A percentile compares a stretch with the other conserved stretches of the same genome.
Conservation (phyloP, 2,113 vertebrate genomes). For the Aptenodytes patagonicus region DNA sequence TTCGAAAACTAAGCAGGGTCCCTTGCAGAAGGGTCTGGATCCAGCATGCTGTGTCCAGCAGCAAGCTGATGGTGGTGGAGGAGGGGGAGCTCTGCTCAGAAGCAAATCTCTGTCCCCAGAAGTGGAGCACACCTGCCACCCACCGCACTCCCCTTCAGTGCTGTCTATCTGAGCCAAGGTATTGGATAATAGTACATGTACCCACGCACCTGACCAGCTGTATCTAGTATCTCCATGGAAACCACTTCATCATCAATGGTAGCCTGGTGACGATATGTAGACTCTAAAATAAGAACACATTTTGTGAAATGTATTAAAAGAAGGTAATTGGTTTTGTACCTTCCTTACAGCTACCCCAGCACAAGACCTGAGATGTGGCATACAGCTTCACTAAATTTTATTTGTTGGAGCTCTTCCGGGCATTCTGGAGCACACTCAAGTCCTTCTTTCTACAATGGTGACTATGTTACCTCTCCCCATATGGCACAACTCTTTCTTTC, state of each 20-base stretch:
- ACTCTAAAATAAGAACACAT: conserved; percentile 78
- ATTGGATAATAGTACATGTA: background rate
- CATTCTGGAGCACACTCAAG: background rate
- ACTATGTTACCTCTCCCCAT: background rate
- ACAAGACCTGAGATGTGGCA: background rate
- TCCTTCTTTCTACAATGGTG: background rate
- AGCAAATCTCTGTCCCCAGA: background rate
- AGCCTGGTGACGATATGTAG: conserved; percentile 95
- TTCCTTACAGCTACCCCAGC: background rate
- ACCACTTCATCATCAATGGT: conserved; percentile 95
- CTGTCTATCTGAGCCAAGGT: background rate
- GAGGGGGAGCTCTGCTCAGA: background rate
- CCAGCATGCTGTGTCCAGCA: background rate
- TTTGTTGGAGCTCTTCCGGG: background rate
- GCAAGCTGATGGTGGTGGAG: background rate
- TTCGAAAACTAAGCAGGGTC: background rate
- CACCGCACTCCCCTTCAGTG: background rate
- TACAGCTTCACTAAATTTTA: background rate
- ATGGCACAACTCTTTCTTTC: background rate
- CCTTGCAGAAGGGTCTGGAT: background rate
- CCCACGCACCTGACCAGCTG: conserved; percentile 92
- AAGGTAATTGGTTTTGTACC: background rate
- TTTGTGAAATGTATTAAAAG: background rate
- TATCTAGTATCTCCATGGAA: conserved; percentile 97
- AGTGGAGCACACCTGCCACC: background rate